Conservation (phyloP, 2,113 vertebrate species). For the Pygoscelis adeliae region DNA sequence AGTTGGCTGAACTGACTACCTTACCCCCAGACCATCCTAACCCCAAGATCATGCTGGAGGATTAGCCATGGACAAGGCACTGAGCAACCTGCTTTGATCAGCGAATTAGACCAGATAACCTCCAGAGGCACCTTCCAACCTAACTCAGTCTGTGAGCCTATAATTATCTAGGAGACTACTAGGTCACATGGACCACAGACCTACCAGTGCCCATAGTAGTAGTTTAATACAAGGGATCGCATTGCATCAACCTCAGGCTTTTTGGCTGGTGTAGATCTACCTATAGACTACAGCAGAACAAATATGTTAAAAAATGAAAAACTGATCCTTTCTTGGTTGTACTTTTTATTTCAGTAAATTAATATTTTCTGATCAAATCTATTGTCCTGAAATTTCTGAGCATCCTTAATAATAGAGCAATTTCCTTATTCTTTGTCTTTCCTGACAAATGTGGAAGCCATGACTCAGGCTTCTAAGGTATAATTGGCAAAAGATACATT, state of each 20-base stretch:
- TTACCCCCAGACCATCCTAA: neutral
- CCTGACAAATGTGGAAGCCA: neutral
- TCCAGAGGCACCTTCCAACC: neutral
- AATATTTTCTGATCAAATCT: neutral
- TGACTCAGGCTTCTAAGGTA: neutral
- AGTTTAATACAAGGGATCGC: neutral
- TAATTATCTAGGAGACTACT: neutral
- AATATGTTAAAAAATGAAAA: neutral
- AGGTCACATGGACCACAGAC: neutral
- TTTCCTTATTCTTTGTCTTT: neutral
- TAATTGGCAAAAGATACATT: neutral
- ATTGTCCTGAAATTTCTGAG: neutral
- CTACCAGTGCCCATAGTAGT: too few relatives aligned
- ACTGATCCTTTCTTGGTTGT: neutral
- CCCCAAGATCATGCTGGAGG: neutral
- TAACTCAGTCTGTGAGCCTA: neutral
- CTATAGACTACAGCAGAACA: neutral
- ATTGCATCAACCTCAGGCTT: too few relatives aligned
- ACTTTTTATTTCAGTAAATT: neutral
- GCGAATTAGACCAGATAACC: neutral
- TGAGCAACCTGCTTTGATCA: neutral
- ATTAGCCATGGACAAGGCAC: neutral
- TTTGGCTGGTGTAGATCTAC: neutral
- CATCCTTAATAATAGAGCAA: neutral
- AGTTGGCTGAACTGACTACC: neutral